Base-by-base conservation (phyloP, 2,888 invertebrate genomes). In the Synanthedon vespiformis region DNA sequence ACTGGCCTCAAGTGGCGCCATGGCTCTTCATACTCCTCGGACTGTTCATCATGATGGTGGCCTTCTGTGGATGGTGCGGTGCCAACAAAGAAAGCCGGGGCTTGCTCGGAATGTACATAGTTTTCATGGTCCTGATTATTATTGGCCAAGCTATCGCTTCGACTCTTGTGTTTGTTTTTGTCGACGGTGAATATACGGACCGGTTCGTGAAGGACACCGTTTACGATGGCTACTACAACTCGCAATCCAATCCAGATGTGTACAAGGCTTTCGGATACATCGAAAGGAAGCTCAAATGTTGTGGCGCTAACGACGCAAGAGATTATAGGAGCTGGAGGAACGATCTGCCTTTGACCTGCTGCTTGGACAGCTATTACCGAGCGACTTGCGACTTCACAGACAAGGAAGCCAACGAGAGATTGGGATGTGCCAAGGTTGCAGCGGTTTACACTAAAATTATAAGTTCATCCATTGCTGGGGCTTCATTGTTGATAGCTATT, bases 1-100 rank as follows among this genome's bases (percentile, higher is more conserved):
- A 87, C 65, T 87, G 87, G 87, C 87, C 86, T 2, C 87, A 87
- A 56, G 82, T 81, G 2, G 85, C 83, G 52, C 87, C 87, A 77
- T 87, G 87, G 87, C 73, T 87, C 59, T 86, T 86, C 64, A 86
- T 86, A 50, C 51, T 87, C 0, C 68, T 83, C 5, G 86, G 85
- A 34, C 54, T 86, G 48, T 77, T 76, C 57, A 73, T 86, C 40
- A 77, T 86, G 74, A 68, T 80, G 56, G 75, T 87, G 40, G 70
- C 86, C 0, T 80, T 84, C 64, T 86, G 86, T 50, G 86, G 86
- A 1, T 87, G 78, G 77, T 85, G 83, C 59, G 86, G 86, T 1
- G 70, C 86, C 14, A 76, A 63, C 58, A 73, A 62, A 58, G 86
- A 87, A 44, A 85, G 77, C 70, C 62, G 85, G 50, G 85, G 86